Evolutionary conservation across 2,113 vertebrate genomes (phyloP), one percentile per base, ranked within the genome.

Genomic region (Podarcis muralis): DNA sequence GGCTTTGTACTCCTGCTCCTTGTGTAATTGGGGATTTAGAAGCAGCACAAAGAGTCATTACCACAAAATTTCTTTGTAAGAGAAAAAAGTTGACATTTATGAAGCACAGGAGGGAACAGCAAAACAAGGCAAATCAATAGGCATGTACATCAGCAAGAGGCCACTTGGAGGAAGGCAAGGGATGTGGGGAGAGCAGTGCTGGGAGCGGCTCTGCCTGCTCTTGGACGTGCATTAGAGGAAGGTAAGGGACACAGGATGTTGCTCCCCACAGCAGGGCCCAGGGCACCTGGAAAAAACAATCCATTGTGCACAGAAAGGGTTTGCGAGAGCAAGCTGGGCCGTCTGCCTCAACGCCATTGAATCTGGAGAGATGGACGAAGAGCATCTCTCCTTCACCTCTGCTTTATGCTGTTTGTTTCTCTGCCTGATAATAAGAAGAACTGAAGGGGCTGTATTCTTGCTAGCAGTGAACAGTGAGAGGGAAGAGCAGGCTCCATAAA

Each of bases 21-120:
- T 95, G 91, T 96, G 96, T 95, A 96, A 96, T 95, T 95, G 95
- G 95, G 96, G 96, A 96, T 96, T 96, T 96, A 95, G 93, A 94
- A 94, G 93, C 89, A 80, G 93, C 95, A 96, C 95, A 95, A 93
- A 96, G 94, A 95, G 95, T 96, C 96, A 96, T 96, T 96, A 95
- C 95, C 94, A 93, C 92, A 27, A 92, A 92, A 94, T 95, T 95
- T 94, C 95, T 95, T 95, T 96, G 94, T 94, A 89, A 79, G 93
- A 48, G 93, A 90, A 92, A 90, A 68, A 94, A 93, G 93, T 94
- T 95, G 93, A 93, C 93, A 95, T 95, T 95, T 96, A 88, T 81
- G 91, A 94, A 93, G 93, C 92, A 0, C 93, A 88, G 92, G 93
- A 84, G 90, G 93, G 93, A 95, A 93, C 88, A 83, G 88, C 72